phyloP scores from a whole-genome alignment of 1,140 invertebrate species.

The Micrasema minimum region DNA sequence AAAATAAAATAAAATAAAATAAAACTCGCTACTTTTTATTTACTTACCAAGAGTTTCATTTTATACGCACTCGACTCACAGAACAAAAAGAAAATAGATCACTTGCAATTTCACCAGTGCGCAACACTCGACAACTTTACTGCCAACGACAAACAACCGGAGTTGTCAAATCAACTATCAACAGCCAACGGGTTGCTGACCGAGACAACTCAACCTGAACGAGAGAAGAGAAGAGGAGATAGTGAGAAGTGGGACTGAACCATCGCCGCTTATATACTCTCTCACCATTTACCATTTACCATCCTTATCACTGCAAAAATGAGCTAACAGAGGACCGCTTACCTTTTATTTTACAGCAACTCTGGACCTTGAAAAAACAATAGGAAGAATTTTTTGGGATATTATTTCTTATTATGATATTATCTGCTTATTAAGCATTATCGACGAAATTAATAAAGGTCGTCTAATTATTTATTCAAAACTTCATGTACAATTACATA shows the following conservation, averaged over 20 bases:
- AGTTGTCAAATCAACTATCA: constrained; percentile 6
- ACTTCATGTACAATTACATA: too few relatives aligned
- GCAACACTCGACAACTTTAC: background rate
- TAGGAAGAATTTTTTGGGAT: too few relatives aligned
- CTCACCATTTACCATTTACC: too few relatives aligned
- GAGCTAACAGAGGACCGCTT: background rate
- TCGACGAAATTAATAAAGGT: too few relatives aligned
- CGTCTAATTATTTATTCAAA: too few relatives aligned
- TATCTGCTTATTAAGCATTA: too few relatives aligned
- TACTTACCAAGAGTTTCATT: constrained; percentile 25
- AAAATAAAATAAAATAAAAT: too few relatives aligned
- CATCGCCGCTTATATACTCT: constrained; percentile 26
- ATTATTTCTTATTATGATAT: too few relatives aligned
- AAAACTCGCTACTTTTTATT: too few relatives aligned
- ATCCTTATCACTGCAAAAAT: constrained; percentile 25
- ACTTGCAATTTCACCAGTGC: background rate
- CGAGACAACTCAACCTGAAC: constrained; percentile 1
- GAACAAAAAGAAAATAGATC: background rate
- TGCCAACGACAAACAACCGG: background rate
- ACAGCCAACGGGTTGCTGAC: background rate
- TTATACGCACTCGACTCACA: background rate
- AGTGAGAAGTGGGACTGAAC: constrained; percentile 17
- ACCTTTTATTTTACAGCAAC: too few relatives aligned
- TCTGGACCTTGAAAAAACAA: too few relatives aligned
- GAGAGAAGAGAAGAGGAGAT: constrained; percentile 8